Evolutionary conservation across 2,797 vertebrate species (phyloP).

Genomic region (Falco novaeseelandiae): DNA sequence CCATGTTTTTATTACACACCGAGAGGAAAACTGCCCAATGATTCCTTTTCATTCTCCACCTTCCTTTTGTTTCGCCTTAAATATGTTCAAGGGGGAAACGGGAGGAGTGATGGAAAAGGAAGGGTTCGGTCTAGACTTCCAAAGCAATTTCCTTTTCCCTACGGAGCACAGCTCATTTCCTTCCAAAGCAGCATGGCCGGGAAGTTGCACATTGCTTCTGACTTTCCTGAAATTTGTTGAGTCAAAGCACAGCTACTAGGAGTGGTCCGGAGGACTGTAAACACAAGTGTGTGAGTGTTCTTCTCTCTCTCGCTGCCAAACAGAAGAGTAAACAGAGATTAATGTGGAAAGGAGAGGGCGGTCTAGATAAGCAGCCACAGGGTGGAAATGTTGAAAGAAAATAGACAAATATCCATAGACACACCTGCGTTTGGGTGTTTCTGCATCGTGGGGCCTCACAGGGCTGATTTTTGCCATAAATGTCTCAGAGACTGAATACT

Average conservation of each 20-base stretch:
- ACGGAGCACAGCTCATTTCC: constrained; percentile 62
- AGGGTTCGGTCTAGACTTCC: constrained; percentile 66
- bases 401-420: background rate
- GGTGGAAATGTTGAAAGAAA: constrained; percentile 16
- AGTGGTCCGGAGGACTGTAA: constrained; percentile 1
- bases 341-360: background rate
- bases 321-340: background rate
- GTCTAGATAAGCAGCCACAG: constrained; percentile 25
- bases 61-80: constrained; percentile 49
- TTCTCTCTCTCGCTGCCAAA: background rate
- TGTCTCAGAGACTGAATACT: constrained; percentile 28
- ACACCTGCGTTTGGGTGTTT: constrained; percentile 47
- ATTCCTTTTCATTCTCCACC: constrained; percentile 22
- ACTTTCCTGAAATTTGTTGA: constrained; percentile 44
- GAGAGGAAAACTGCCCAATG: constrained; percentile 14
- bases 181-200: background rate
- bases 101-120: constrained; percentile 48
- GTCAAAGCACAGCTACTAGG: constrained; percentile 42
- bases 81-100: background rate
- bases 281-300: background rate
- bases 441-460: background rate
- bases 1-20: background rate
- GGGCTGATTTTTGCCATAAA: constrained; percentile 4
- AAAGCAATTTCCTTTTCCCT: constrained; percentile 65
- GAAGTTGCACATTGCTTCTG: constrained; percentile 50